These are phyloP conservation scores for Origma solitaria DNA, from an alignment of 2,113 vertebrate genomes.

Conservation along the genomic window DNA sequence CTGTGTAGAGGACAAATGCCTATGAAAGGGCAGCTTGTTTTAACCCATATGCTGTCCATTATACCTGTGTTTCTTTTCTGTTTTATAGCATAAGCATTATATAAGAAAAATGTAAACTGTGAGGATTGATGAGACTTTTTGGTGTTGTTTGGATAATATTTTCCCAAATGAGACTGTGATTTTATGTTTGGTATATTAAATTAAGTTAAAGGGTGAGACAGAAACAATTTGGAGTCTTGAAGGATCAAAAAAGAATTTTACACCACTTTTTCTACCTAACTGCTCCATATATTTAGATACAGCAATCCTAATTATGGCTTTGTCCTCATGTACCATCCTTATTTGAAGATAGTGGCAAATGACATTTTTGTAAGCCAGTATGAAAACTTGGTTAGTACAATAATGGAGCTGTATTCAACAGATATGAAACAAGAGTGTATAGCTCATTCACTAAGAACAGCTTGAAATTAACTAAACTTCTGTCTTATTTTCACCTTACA, in stretches of 20 bases:
- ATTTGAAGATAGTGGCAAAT: neutral
- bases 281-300: neutral
- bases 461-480: neutral
- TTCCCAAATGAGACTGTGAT: neutral
- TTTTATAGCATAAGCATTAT: neutral
- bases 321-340: neutral
- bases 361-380: neutral
- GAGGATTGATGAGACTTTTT: neutral
- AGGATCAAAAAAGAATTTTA: neutral
- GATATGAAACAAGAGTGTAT: neutral
- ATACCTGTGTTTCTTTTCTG: neutral
- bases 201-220: neutral
- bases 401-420: neutral
- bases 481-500: neutral
- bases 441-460: neutral
- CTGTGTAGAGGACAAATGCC: neutral
- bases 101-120: neutral
- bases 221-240: neutral
- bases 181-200: neutral
- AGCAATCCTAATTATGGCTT: neutral
- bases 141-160: neutral
- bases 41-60: neutral
- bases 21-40: neutral
- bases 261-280: neutral
- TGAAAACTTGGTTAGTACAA: neutral